Conservation (phyloP, 2,797 vertebrate genomes). For the Choloepus didactylus region DNA sequence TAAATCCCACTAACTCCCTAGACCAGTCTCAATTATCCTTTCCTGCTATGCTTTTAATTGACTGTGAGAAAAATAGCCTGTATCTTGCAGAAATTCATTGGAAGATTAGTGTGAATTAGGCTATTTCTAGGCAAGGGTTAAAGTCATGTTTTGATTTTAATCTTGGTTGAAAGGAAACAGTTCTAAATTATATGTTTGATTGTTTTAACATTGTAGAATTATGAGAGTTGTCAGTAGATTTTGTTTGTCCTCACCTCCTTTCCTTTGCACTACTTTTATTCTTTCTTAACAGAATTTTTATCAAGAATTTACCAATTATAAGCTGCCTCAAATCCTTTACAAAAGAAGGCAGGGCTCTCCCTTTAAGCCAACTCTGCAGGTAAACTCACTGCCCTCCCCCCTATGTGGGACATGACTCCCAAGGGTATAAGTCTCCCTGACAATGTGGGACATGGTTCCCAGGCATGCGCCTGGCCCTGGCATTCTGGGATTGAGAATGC, state of each 20-base stretch:
- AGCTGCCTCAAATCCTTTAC: background rate
- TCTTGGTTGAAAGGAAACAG: constrained; percentile 65
- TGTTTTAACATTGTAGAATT: constrained; percentile 13
- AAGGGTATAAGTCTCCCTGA: too few relatives aligned
- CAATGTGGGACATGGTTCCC: too few relatives aligned
- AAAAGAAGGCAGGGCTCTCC: background rate
- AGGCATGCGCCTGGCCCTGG: too few relatives aligned
- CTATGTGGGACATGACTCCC: too few relatives aligned
- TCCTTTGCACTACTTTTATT: constrained; percentile 46
- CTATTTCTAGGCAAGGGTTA: constrained; percentile 51
- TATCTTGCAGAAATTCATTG: constrained; percentile 21
- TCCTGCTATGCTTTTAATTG: constrained; percentile 17
- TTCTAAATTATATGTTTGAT: constrained; percentile 24
- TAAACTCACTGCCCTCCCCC: too few relatives aligned
- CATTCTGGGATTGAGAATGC: too few relatives aligned
- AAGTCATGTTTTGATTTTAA: constrained; percentile 64
- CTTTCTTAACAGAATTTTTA: constrained; percentile 40
- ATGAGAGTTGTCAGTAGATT: background rate
- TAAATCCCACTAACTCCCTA: constrained; percentile 3
- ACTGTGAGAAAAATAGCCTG: background rate
- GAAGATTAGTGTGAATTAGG: constrained; percentile 14
- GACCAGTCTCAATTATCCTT: constrained; percentile 29
- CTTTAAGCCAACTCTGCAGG: too few relatives aligned
- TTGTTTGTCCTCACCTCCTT: constrained; percentile 6
- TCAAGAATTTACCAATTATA: constrained; percentile 20